These are phyloP conservation scores for Clepsis dumicolana DNA, from an alignment of 2,888 invertebrate genomes.

Conservation along the genomic window DNA sequence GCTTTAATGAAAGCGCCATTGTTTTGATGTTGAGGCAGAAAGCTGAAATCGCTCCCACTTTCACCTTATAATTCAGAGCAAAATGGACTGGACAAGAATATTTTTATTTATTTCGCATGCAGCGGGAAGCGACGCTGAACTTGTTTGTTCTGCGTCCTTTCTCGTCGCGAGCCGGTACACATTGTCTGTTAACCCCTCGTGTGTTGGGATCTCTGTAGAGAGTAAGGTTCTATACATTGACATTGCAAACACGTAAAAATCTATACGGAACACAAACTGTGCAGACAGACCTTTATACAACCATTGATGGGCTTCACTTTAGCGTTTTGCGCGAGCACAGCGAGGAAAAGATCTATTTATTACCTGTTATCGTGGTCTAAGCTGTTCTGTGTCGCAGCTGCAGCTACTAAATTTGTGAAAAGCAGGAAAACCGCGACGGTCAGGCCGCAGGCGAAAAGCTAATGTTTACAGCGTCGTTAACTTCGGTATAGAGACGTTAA, in stretches of 20 bases:
- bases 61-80: slow-evolving; percentile 37
- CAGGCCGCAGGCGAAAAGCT: slow-evolving; percentile 21
- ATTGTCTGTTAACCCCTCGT: slow-evolving; percentile 9
- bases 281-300: too few relatives aligned
- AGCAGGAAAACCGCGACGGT: slow-evolving; percentile 36
- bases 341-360: neutral
- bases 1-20: slow-evolving; percentile 51
- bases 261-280: neutral
- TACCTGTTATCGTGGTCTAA: too few relatives aligned
- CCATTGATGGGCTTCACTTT: too few relatives aligned
- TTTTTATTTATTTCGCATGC: slow-evolving; percentile 19
- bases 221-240: neutral
- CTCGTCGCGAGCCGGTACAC: neutral
- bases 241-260: neutral
- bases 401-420: slow-evolving; percentile 7
- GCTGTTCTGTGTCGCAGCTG: neutral
- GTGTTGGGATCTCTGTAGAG: neutral
- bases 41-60: slow-evolving; percentile 37
- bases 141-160: slow-evolving; percentile 12
- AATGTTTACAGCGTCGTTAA: slow-evolving; percentile 40
- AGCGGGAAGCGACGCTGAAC: slow-evolving; percentile 3
- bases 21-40: slow-evolving; percentile 52
- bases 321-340: neutral
- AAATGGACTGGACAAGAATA: slow-evolving; percentile 27
- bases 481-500: slow-evolving; percentile 42